Conservation (phyloP, 2,113 vertebrate species). For the Silurus asotus region DNA sequence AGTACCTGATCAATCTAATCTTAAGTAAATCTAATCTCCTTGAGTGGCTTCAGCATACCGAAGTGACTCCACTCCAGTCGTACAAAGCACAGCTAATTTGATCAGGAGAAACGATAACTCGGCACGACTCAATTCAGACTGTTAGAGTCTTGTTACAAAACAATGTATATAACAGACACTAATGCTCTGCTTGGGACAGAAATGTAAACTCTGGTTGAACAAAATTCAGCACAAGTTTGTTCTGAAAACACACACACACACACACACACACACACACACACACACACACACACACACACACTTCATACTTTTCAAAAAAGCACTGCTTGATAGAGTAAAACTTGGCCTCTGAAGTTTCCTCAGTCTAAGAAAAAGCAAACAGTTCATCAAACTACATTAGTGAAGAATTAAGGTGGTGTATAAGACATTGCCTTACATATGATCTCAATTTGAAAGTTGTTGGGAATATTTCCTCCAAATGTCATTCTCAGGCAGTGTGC, state of each 20-base stretch:
- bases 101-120: slow-evolving; percentile 34
- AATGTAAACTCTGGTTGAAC: not conserved
- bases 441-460: slow-evolving; percentile 33
- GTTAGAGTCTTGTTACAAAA: slow-evolving; percentile 30
- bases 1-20: slow-evolving; percentile 39
- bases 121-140: slow-evolving; percentile 30
- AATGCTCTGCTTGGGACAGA: slow-evolving; percentile 7
- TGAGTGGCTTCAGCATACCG: slow-evolving; percentile 35
- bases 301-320: not conserved
- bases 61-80: slow-evolving; percentile 33
- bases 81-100: slow-evolving; percentile 32
- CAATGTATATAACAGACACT: slow-evolving; percentile 1
- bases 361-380: not conserved
- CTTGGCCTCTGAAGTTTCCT: not conserved
- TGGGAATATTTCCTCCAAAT: slow-evolving; percentile 37
- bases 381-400: slow-evolving; percentile 13
- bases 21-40: slow-evolving; percentile 33
- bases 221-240: not conserved
- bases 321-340: not conserved
- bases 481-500: slow-evolving; percentile 17
- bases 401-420: not conserved
- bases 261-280: not conserved
- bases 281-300: not conserved
- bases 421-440: not conserved
- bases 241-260: not conserved